Evolutionary conservation across 1,140 invertebrate genomes (phyloP).

Genomic region (Rhopalosiphum padi): DNA sequence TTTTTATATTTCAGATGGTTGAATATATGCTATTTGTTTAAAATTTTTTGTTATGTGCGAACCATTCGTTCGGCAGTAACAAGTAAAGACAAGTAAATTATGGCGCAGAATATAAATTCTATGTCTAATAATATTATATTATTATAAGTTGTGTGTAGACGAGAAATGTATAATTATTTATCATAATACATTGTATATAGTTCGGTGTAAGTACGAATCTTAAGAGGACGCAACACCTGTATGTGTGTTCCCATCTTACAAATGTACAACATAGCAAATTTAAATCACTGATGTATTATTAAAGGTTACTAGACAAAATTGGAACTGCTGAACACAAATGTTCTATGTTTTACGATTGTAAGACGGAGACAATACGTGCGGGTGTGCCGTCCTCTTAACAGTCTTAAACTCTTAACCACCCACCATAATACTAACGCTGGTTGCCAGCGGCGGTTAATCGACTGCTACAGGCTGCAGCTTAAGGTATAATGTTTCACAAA

Average conservation of each 20-base stretch:
- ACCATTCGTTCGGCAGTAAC: background rate
- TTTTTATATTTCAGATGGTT: background rate
- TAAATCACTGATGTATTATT: background rate
- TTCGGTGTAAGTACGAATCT: too few relatives aligned
- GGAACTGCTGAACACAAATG: background rate
- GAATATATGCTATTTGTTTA: background rate
- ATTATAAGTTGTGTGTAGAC: background rate
- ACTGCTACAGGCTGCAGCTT: background rate
- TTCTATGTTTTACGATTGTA: background rate
- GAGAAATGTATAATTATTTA: too few relatives aligned
- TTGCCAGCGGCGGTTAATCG: background rate
- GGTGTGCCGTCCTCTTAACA: background rate
- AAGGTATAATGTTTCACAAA: background rate
- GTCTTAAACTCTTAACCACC: background rate
- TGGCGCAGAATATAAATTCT: background rate
- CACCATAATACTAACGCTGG: background rate
- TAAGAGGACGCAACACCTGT: too few relatives aligned
- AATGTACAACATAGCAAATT: background rate
- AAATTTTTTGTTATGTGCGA: background rate
- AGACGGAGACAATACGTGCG: background rate
- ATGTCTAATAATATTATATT: background rate
- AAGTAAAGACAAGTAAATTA: background rate
- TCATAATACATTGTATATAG: too few relatives aligned
- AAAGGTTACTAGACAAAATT: background rate
- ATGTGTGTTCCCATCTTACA: background rate